Base-by-base conservation (phyloP, 2,888 invertebrate species). In the Latheticus oryzae region DNA sequence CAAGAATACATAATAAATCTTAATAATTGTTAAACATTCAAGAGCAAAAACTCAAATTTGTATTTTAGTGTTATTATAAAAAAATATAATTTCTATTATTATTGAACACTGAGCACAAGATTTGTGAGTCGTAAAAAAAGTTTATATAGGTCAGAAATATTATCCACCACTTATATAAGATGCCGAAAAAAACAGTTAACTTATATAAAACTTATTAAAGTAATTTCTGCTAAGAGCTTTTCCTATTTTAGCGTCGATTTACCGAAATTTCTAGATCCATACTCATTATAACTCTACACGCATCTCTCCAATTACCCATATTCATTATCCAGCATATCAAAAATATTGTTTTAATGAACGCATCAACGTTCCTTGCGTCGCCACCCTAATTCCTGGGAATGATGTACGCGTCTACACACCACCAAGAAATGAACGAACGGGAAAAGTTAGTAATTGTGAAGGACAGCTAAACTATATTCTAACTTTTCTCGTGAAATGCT, bases 271-370 rank as follows among this genome's bases (percentile, higher is more conserved):
- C 9, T 5, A n/a, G 16, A 35, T 35, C 33, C n/a, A 5, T 13
- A 42, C 28, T 50, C 50, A 50, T 50, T 50, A 50, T 65, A 66
- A 65, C 65, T 63, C 65, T 51, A 48, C 60, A 62, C 62, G 60
- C 62, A 66, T 64, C 60, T 53, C 58, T 38, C 64, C 65, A 68
- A 67, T 55, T 56, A 56, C 21, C 45, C 17, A 12, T 13, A 38
- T 15, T 52, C 58, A 52, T 52, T 52, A 58, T 17, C 17, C 28
- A 32, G 24, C 24, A 24, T 50, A 42, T 48, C 42, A 54, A 58
- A 53, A 58, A 54, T 58, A 35, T 54, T 54, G 26, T 54, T 54
- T 58, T 58, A 58, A 58, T 58, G 54, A 58, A 58, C 47, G 50
- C 28, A 38, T 28, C 35, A 11, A 2, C 5, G 12, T 19, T 35